Evolutionary conservation across 1,140 invertebrate species (phyloP).

Genomic region (Pectinophora gossypiella): DNA sequence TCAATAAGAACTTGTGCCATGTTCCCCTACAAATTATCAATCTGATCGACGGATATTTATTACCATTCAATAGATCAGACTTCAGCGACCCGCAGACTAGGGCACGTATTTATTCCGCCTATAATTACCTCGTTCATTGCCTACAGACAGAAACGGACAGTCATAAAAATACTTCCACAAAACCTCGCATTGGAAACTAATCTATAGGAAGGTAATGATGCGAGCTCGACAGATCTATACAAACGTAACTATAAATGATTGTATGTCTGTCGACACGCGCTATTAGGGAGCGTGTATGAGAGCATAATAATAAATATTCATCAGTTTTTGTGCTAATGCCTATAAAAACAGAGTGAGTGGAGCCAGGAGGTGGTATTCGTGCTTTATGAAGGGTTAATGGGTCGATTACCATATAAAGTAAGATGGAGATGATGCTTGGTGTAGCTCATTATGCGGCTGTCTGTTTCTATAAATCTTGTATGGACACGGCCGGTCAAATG

Average conservation of each 20-base stretch:
- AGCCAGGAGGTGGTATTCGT: not conserved
- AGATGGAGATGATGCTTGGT: not conserved
- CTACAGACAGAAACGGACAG: not conserved
- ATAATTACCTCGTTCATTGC: not conserved
- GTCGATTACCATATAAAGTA: not conserved
- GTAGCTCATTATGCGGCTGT: too few relatives aligned
- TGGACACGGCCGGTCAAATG: too few relatives aligned
- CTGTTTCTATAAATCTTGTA: too few relatives aligned
- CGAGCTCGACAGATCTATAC: conserved; percentile 19
- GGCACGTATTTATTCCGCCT: not conserved
- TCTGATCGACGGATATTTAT: too few relatives aligned
- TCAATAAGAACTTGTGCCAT: too few relatives aligned
- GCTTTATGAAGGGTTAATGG: not conserved
- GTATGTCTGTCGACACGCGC: conserved; percentile 25
- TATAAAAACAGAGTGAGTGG: conserved; percentile 7
- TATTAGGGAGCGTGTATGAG: conserved; percentile 31
- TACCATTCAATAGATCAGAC: too few relatives aligned
- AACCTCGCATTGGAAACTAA: conserved; percentile 35
- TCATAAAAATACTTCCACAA: not conserved
- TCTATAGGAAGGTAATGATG: conserved; percentile 57
- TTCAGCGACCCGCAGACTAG: too few relatives aligned
- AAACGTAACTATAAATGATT: conserved; percentile 20
- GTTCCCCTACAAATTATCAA: too few relatives aligned
- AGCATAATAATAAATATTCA: conserved; percentile 27
- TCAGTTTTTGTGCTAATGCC: conserved; percentile 12